Percentiles rank a stretch among this genome's conserved stretches.
phyloP scores from a whole-genome alignment of 2,888 invertebrate species.

The Candidula unifasciata region DNA sequence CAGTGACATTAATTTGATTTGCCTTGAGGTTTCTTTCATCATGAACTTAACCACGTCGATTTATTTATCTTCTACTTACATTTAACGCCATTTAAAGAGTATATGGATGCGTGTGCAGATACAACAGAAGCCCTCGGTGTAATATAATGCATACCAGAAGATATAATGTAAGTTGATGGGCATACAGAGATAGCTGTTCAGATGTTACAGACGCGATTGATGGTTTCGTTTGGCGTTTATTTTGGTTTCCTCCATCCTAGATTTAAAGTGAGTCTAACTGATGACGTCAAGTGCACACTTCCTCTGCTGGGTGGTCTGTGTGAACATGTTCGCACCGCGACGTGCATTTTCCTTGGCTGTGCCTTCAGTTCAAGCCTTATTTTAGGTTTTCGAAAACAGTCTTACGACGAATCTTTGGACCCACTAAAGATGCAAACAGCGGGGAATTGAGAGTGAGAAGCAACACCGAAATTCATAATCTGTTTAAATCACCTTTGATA shows the following conservation, averaged over 20 bases:
- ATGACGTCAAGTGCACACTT: constrained; percentile 27
- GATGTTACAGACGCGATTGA: background rate
- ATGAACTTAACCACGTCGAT: background rate
- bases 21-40: too few relatives aligned
- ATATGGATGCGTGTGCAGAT: background rate
- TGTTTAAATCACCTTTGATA: too few relatives aligned
- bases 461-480: too few relatives aligned
- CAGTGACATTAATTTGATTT: background rate
- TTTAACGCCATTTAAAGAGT: background rate
- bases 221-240: background rate
- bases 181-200: background rate
- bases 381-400: too few relatives aligned
- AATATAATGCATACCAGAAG: background rate
- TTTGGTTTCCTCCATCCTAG: constrained; percentile 9
- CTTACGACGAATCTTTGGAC: too few relatives aligned
- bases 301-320: background rate
- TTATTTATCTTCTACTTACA: background rate
- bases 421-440: too few relatives aligned
- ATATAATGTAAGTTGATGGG: background rate
- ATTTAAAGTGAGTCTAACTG: background rate
- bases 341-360: background rate
- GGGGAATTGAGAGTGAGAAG: too few relatives aligned
- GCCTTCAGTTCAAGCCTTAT: too few relatives aligned
- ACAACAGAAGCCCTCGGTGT: background rate
- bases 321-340: background rate